Conservation (phyloP, 2,113 vertebrate species). For the Oceanodroma tethys region DNA sequence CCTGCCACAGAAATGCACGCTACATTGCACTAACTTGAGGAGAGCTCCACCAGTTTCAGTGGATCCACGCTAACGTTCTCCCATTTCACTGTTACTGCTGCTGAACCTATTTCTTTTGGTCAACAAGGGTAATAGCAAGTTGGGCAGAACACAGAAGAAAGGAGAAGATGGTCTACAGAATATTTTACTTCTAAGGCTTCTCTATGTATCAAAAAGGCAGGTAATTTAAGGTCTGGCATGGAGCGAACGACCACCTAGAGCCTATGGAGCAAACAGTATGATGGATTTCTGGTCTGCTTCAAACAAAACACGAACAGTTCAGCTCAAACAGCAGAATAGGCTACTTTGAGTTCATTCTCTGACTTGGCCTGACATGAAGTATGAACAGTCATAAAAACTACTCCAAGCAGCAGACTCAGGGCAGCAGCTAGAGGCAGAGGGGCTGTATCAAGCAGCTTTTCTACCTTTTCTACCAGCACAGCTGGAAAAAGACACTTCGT, state of each 20-base stretch:
- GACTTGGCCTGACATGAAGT: background rate
- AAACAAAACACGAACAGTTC: background rate
- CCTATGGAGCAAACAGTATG: background rate
- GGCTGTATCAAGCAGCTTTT: background rate
- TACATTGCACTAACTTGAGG: background rate
- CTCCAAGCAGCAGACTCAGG: background rate
- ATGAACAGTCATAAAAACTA: background rate
- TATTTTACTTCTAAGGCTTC: background rate
- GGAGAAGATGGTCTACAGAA: background rate
- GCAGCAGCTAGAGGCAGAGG: background rate
- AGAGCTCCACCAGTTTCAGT: background rate
- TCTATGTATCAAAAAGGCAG: background rate
- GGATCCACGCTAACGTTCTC: background rate
- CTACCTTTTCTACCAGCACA: background rate
- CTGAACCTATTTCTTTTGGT: background rate
- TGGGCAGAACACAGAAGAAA: background rate
- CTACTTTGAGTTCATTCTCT: background rate
- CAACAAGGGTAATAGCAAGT: background rate
- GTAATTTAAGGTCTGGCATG: background rate
- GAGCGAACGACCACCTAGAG: background rate
- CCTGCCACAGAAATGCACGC: rapidly evolving
- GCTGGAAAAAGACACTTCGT: background rate
- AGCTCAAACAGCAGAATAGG: background rate
- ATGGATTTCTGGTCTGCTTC: background rate
- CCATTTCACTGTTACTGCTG: background rate